phyloP scores from a whole-genome alignment of 2,888 invertebrate genomes.

The Prenolepis imparis region DNA sequence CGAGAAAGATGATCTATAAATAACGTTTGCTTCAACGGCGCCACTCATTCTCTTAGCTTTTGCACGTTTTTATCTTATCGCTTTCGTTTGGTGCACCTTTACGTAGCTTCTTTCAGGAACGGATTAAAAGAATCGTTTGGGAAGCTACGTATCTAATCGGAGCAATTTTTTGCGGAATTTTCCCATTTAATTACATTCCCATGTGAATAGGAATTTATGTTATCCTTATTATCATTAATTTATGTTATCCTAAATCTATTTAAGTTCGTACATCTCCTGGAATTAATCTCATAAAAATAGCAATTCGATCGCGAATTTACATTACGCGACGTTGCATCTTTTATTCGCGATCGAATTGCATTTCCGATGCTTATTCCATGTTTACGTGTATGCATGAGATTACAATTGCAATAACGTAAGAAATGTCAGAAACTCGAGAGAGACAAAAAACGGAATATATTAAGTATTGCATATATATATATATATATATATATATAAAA shows the following conservation, averaged over 20 bases:
- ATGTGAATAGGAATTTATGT: too few relatives aligned
- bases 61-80: conserved; percentile 19
- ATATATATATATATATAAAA: conserved; percentile 29
- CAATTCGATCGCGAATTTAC: conserved; percentile 16
- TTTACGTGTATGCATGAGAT: conserved; percentile 3
- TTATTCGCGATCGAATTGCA: conserved; percentile 1
- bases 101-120: background rate
- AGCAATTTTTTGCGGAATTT: background rate
- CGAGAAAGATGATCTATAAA: background rate
- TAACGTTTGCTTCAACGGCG: background rate
- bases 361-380: background rate
- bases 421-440: background rate
- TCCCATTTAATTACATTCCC: too few relatives aligned
- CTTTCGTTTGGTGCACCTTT: conserved; percentile 34
- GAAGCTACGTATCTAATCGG: conserved; percentile 25
- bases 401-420: conserved; percentile 31
- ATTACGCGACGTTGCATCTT: background rate
- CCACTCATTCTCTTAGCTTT: conserved; percentile 3
- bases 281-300: background rate
- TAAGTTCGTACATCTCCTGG: background rate
- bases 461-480: conserved; percentile 32
- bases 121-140: conserved; percentile 20
- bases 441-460: conserved; percentile 29
- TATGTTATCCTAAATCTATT: background rate
- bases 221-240: too few relatives aligned